Conservation (phyloP, 2,797 vertebrate species). For the Salmo trutta region DNA sequence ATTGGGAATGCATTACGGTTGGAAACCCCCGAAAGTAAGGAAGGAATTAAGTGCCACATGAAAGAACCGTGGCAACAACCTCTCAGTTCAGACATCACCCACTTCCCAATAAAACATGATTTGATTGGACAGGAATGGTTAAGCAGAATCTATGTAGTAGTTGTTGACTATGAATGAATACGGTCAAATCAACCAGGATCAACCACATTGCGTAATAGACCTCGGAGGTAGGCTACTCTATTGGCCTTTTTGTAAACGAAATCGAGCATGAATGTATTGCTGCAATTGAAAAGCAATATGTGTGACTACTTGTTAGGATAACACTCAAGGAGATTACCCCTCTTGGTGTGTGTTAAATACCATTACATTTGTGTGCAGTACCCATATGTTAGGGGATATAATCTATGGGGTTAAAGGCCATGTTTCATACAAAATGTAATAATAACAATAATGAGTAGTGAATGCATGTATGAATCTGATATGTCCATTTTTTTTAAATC, state of each 20-base stretch:
- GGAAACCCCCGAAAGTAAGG: background rate
- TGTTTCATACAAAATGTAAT: no score
- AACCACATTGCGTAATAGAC: background rate
- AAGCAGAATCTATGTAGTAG: background rate
- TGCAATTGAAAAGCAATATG: background rate
- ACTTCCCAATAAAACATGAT: background rate
- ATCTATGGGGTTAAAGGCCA: background rate
- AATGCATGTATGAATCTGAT: no score
- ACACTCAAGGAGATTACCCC: background rate
- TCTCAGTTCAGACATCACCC: background rate
- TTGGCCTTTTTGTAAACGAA: background rate
- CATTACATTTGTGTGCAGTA: background rate
- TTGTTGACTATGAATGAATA: background rate
- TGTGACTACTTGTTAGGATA: no score
- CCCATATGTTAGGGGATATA: background rate
- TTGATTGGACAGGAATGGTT: background rate
- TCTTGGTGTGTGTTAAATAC: background rate
- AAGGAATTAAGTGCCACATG: background rate
- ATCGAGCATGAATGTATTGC: background rate
- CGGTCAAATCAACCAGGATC: background rate
- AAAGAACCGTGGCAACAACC: background rate
- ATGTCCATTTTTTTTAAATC: no score
- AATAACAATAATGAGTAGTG: no score
- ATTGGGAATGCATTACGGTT: background rate
- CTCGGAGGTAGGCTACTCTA: background rate